Base-by-base conservation (phyloP, 2,888 invertebrate species). In the Laspeyria flexula region DNA sequence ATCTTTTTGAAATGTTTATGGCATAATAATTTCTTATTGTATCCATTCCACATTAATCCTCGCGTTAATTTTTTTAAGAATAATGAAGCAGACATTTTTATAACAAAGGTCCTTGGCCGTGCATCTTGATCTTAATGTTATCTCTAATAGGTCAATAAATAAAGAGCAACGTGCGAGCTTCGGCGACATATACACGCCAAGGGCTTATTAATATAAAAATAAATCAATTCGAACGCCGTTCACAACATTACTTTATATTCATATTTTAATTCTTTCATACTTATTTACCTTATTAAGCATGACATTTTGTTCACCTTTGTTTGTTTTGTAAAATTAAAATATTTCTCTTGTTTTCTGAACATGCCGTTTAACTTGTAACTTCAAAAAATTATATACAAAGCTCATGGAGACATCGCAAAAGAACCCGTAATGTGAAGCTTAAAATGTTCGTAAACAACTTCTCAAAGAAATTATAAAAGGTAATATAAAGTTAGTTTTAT, bases 101-200 rank as follows among this genome's bases (percentile, higher is more conserved):
- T 90, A 91, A 91, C 91, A 92, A 92, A 92, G 90, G 90, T 91
- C 91, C 90, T 91, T 90, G 89, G 90, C 91, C 91, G 90, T 91
- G 90, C 90, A 90, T 91, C 90, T 89, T 85, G 92, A 91, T 91
- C 91, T 90, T 86, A 89, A 90, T 91, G 90, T 91, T 91, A 92
- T 92, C 91, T 92, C 90, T 92, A 92, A 92, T 92, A 92, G 91
- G 90, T 86, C 90, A 92, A 92, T 92, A 92, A 92, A 92, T 92
- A 90, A 91, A 78, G 75, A 82, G 81, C 86, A 88, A 90, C 91
- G 91, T 88, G 91, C 88, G 89, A 91, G 90, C 91, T 87, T 88
- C 88, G 86, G 85, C 86, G 88, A 91, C 90, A 87, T 73, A 83
- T 85, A 88, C 86, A 88, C 75, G 83, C 80, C 82, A 81, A 80